Percentiles rank a stretch among this genome's conserved stretches.
Evolutionary conservation across 1,140 invertebrate genomes (phyloP).

Genomic region (Dendroctonus ponderosae): DNA sequence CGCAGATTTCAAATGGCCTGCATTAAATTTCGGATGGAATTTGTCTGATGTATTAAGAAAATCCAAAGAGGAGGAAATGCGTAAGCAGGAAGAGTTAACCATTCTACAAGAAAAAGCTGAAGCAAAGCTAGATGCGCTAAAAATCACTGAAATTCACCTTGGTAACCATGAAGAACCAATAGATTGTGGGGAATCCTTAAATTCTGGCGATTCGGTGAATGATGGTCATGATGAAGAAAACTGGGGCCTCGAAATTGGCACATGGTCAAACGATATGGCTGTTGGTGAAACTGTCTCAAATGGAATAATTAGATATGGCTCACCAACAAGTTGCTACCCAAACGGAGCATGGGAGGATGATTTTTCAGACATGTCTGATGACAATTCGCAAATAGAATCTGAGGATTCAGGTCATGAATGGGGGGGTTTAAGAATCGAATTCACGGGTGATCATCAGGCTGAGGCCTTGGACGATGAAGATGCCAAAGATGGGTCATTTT

Average conservation of each 20-base stretch:
- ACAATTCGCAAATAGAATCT: conserved; percentile 43
- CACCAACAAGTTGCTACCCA: conserved; percentile 54
- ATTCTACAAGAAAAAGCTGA: conserved; percentile 25
- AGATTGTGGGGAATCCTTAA: conserved; percentile 49
- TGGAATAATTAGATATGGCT: conserved; percentile 51
- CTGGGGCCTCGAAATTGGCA: conserved; percentile 76
- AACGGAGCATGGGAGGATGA: conserved; percentile 45
- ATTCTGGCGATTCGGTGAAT: conserved; percentile 43
- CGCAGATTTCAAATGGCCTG: conserved; percentile 72
- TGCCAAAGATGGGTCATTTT: conserved; percentile 35
- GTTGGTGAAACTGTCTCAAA: conserved; percentile 22
- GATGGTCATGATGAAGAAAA: conserved; percentile 51
- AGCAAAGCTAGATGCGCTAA: conserved; percentile 30
- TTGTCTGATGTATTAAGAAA: conserved; percentile 77
- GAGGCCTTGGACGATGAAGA: conserved; percentile 74
- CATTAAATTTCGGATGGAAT: conserved; percentile 92
- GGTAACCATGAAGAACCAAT: conserved; percentile 38
- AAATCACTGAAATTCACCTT: conserved; percentile 43
- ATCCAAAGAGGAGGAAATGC: conserved; percentile 53
- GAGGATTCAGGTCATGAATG: conserved; percentile 53
- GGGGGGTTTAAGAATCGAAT: conserved; percentile 70
- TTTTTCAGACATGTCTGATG: conserved; percentile 54
- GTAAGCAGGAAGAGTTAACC: conserved; percentile 38
- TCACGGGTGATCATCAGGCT: conserved; percentile 78
- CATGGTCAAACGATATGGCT: conserved; percentile 88